Conservation (phyloP, 2,113 vertebrate species). For the Ailuropoda melanoleuca region DNA sequence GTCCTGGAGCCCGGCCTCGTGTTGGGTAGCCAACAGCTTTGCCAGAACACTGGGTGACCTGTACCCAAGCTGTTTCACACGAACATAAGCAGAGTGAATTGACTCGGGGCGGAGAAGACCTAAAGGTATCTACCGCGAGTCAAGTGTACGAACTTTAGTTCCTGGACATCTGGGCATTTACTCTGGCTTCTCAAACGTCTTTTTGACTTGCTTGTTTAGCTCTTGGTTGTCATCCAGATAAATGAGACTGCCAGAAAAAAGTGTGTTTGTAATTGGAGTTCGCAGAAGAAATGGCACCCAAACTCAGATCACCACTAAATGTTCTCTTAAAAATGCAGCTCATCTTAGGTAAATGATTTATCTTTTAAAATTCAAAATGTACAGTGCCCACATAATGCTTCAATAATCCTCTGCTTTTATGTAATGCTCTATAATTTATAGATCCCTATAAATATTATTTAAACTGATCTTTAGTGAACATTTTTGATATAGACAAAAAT, state of each 20-base stretch:
- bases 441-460: not conserved
- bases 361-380: not conserved
- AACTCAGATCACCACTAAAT: not conserved
- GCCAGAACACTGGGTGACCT: not conserved
- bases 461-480: not conserved
- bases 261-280: not conserved
- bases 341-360: not conserved
- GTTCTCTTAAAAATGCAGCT: not conserved
- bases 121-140: not conserved
- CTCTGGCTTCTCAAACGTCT: not conserved
- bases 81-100: not conserved
- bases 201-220: not conserved
- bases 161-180: not conserved
- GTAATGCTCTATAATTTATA: not conserved
- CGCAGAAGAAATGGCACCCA: not conserved
- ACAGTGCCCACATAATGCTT: not conserved
- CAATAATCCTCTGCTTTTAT: not conserved
- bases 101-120: not conserved
- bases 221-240: not conserved
- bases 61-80: not conserved
- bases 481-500: not conserved
- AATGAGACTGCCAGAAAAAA: not conserved
- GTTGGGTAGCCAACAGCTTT: not conserved
- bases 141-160: not conserved
- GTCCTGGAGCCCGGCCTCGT: not conserved